phyloP scores from a whole-genome alignment of 53 echinoderm and acorn worm species.

The Echinometra lucunter region DNA sequence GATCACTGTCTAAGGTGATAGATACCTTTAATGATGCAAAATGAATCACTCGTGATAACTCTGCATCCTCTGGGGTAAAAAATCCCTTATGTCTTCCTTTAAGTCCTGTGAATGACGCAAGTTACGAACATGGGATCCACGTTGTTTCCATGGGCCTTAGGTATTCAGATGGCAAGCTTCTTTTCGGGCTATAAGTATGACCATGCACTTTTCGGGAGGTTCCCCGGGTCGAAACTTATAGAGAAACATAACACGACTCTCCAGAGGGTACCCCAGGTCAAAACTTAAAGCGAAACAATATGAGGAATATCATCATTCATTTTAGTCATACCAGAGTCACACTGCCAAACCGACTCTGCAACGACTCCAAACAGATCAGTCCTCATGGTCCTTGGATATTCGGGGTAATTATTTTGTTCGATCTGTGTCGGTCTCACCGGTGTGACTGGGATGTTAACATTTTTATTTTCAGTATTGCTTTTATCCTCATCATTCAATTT shows the following conservation, averaged over 20 bases:
- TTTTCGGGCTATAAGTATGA: not conserved
- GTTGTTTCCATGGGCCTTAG: constrained; percentile 16
- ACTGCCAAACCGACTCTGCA: too few species aligned
- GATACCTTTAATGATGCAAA: not conserved
- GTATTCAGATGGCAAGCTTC: not conserved
- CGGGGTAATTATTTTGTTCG: too few species aligned
- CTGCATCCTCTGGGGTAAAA: not conserved
- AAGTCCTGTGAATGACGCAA: constrained; percentile 6
- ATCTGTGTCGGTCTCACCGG: too few species aligned
- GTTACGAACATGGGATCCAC: not conserved
- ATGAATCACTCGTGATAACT: not conserved
- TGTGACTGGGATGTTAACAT: too few species aligned
- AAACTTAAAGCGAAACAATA: not conserved
- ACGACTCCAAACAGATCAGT: too few species aligned
- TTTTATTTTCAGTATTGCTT: too few species aligned
- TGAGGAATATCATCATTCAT: not conserved
- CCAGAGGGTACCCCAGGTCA: not conserved
- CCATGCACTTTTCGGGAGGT: constrained; percentile 21
- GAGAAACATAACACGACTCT: not conserved
- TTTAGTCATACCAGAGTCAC: not conserved
- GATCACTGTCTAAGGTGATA: not conserved
- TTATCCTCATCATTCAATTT: too few species aligned
- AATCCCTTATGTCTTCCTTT: not conserved
- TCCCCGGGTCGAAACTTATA: not conserved
- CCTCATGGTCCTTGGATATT: too few species aligned